A percentile compares a stretch with the other conserved stretches of the same genome.
phyloP scores from a whole-genome alignment of 2,888 invertebrate genomes.

The Drosophila testacea region DNA sequence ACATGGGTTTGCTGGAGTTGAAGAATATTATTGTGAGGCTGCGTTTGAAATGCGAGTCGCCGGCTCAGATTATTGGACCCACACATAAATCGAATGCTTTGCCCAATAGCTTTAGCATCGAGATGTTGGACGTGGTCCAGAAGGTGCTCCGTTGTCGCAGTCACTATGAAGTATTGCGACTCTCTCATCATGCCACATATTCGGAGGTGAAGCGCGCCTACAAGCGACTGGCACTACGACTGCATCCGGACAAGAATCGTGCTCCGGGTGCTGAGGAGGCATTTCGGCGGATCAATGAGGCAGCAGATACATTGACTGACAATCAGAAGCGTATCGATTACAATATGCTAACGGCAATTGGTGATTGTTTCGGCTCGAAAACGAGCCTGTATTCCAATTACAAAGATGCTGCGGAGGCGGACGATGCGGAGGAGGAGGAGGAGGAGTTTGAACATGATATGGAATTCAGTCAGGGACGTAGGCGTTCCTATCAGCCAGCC shows the following conservation, averaged over 20 bases:
- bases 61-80: constrained; percentile 47
- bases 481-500: constrained; percentile 73
- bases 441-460: constrained; percentile 93
- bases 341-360: constrained; percentile 85
- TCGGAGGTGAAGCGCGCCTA: constrained; percentile 90
- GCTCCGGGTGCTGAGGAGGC: constrained; percentile 93
- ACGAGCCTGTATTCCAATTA: constrained; percentile 71
- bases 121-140: constrained; percentile 90
- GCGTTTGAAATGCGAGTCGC: constrained; percentile 40
- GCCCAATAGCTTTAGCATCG: constrained; percentile 88
- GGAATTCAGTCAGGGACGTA: constrained; percentile 85
- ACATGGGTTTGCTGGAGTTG: constrained; percentile 54
- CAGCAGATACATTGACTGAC: constrained; percentile 91
- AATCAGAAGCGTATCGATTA: constrained; percentile 90
- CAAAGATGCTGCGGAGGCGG: not conserved
- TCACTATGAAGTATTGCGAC: constrained; percentile 91
- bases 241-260: constrained; percentile 94
- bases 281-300: constrained; percentile 93
- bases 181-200: constrained; percentile 88
- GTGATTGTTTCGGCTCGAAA: constrained; percentile 86
- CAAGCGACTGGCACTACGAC: constrained; percentile 90
- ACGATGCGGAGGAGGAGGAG: constrained; percentile 93
- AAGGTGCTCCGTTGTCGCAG: constrained; percentile 88
- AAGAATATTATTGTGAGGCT: constrained; percentile 63
- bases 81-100: constrained; percentile 53